Percentiles rank a stretch among this genome's conserved stretches.
These are phyloP conservation scores for Marcusenius ussheri DNA, from an alignment of 2,113 vertebrate species.

Conservation along the genomic window DNA sequence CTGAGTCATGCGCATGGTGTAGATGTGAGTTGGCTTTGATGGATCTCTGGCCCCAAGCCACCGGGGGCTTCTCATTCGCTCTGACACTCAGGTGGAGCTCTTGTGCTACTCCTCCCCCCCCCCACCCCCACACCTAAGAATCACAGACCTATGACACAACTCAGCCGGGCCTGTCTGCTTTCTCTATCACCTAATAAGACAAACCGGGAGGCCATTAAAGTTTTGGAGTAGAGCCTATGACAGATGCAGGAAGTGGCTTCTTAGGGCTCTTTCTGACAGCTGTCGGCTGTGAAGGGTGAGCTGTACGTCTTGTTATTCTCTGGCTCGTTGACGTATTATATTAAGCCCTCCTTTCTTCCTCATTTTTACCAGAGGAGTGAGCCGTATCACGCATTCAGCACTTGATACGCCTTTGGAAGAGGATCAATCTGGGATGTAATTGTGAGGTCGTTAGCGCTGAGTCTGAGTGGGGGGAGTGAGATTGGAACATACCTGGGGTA, in stretches of 20 bases:
- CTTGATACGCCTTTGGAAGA: background rate
- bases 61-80: background rate
- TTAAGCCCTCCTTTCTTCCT: background rate
- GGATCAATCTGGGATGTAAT: background rate
- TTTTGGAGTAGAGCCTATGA: background rate
- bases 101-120: background rate
- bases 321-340: background rate
- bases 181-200: constrained; percentile 4
- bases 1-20: background rate
- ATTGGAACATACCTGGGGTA: background rate
- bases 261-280: background rate
- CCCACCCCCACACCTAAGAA: background rate
- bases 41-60: background rate
- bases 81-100: background rate
- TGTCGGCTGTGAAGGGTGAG: background rate
- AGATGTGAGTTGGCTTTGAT: background rate
- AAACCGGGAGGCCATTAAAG: background rate
- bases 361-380: background rate
- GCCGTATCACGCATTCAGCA: background rate
- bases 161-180: background rate
- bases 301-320: background rate
- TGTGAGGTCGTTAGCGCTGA: background rate
- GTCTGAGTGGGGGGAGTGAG: background rate
- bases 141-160: background rate
- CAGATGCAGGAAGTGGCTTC: constrained; percentile 1